Evolutionary conservation across 2,113 vertebrate genomes (phyloP), one percentile per base, ranked within the genome.

Genomic region (Myiopsitta monachus): DNA sequence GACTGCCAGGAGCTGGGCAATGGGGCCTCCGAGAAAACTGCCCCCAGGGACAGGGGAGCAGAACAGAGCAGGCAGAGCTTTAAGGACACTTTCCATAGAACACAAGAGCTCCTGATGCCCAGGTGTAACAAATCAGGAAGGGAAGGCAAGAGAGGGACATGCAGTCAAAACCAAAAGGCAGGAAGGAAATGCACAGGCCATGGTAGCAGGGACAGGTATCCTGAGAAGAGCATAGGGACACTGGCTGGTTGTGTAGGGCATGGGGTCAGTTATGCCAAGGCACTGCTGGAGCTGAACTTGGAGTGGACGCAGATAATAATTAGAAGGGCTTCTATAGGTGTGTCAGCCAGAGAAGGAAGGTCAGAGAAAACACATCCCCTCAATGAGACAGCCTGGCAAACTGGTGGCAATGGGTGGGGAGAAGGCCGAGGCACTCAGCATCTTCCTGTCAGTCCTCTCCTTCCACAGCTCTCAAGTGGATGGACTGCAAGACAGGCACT

Each of bases 181-280:
- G 44, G 49, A 75, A 52, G 5, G 33, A 83, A 63, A 39, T 21
- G 18, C n/a, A 83, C 6, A 38, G 24, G 43, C 54, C 57, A 54
- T 28, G 61, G 41, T 7, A 74, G 59, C 14, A 69, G 61, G 61
- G 51, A 36, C 28, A 74, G 15, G 12, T 31, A 4, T 41, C 6
- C 15, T 36, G 47, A 41, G 36, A 74, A 18, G 61, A 68, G 52
- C 10, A 8, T 0, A 24, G n/a, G 44, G 44, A 59, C 33, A 36
- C 21, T 33, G 38, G 16, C 26, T 0, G 0, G 12, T 6, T 78
- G 24, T 52, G 24, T 28, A 21, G 24, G 54, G 19, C 15, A 18
- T 51, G 43, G 38, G 47, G 18, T 44, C 33, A 51, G 36, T 41
- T 63, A 62, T 54, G 47, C 12, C 36, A n/a, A 73, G 31, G 46